These are phyloP conservation scores for Euura saliciscinereae DNA, from an alignment of 1,140 invertebrate species.

Conservation along the genomic window DNA sequence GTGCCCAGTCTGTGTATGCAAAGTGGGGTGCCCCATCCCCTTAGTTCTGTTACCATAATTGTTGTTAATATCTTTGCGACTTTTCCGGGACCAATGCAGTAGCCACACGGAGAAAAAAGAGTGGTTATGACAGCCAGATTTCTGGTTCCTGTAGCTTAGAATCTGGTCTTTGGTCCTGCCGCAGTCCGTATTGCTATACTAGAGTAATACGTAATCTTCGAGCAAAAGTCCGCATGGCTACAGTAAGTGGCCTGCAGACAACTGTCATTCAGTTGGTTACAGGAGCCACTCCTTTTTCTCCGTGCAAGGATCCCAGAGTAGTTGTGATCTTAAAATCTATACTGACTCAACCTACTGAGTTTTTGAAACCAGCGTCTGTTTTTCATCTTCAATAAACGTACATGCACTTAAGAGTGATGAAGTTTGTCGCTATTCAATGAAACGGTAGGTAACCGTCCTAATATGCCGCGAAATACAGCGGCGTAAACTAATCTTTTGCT, in stretches of 20 bases:
- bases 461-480: not conserved
- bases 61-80: not conserved
- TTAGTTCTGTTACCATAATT: not conserved
- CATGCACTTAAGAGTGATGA: not conserved
- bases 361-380: not conserved
- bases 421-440: not conserved
- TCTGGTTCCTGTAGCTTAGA: no score
- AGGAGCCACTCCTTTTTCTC: no score
- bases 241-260: no score
- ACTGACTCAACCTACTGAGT: no score
- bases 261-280: no score
- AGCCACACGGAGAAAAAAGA: not conserved
- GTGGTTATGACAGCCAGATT: no score
- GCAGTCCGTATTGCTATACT: no score
- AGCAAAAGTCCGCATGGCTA: no score
- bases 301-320: no score
- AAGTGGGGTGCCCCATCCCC: not conserved
- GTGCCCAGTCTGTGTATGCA: not conserved
- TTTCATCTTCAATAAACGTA: not conserved
- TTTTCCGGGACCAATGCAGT: not conserved
- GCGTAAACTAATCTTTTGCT: slow-evolving; percentile 26
- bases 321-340: no score
- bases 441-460: not conserved
- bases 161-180: no score
- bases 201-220: no score